These are phyloP conservation scores for Telmatochromis brichardi DNA, from an alignment of 2,113 vertebrate genomes.

Conservation along the genomic window DNA sequence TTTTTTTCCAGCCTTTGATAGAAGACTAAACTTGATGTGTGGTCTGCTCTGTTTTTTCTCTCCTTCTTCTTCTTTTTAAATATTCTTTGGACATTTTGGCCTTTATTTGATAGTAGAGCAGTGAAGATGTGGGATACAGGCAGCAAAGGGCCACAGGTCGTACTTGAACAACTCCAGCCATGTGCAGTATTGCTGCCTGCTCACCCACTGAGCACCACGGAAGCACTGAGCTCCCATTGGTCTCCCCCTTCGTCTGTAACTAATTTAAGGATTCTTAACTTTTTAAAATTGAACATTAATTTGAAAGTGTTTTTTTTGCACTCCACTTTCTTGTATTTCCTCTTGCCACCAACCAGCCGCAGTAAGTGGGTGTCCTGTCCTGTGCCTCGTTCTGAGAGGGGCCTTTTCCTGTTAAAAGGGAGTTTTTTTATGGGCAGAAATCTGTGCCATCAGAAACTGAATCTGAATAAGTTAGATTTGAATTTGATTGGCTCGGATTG, in stretches of 20 bases:
- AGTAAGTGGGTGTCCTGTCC: background rate
- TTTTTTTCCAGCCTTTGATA: background rate
- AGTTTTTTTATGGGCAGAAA: background rate
- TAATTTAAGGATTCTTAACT: background rate
- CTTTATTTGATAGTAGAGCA: background rate
- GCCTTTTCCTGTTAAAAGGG: background rate
- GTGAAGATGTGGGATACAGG: background rate
- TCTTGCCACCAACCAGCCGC: background rate
- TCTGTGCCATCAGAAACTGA: background rate
- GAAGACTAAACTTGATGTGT: background rate
- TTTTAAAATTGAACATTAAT: background rate
- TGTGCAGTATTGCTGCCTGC: background rate
- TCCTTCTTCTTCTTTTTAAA: background rate
- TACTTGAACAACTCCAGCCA: background rate
- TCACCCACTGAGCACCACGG: background rate
- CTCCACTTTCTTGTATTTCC: background rate
- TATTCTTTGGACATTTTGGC: background rate
- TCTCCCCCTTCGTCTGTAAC: background rate
- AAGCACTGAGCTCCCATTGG: background rate
- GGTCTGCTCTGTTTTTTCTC: rapidly evolving
- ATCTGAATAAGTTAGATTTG: background rate
- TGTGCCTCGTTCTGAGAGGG: background rate
- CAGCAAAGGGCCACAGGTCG: background rate
- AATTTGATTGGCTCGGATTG: rapidly evolving
- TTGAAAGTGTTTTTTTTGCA: background rate